These are phyloP conservation scores for Meteorus colon DNA, from an alignment of 2,888 invertebrate species.

Conservation along the genomic window DNA sequence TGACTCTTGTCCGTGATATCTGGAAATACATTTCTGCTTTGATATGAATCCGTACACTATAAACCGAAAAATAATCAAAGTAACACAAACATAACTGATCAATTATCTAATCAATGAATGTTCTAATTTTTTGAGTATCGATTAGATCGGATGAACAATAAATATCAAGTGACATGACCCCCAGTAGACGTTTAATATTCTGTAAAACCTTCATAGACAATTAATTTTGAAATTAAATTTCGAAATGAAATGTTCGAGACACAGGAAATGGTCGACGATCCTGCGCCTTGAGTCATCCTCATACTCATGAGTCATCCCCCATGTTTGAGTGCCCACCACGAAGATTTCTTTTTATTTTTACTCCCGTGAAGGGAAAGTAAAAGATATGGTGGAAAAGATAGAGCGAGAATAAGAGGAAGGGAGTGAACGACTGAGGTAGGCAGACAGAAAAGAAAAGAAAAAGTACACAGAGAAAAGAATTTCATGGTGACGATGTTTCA, in stretches of 20 bases:
- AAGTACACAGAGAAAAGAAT: slow-evolving; percentile 55
- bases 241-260: slow-evolving; percentile 18
- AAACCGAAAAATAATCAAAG: no score
- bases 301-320: slow-evolving; percentile 63
- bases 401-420: no score
- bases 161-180: no score
- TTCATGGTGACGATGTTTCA: slow-evolving; percentile 56
- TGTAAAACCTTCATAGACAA: slow-evolving; percentile 10
- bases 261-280: slow-evolving; percentile 66
- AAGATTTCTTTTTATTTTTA: slow-evolving; percentile 34
- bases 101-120: no score
- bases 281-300: slow-evolving; percentile 67
- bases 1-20: no score
- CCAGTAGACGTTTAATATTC: no score
- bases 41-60: no score
- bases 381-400: not conserved
- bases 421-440: no score
- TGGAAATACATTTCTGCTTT: no score
- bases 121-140: no score
- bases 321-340: slow-evolving; percentile 37
- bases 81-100: no score
- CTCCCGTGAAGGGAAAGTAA: slow-evolving; percentile 14
- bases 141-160: no score
- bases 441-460: slow-evolving; percentile 13
- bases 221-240: slow-evolving; percentile 27